Evolutionary conservation across 2,113 vertebrate genomes (phyloP).

Genomic region (Microcebus ravelobensis): DNA sequence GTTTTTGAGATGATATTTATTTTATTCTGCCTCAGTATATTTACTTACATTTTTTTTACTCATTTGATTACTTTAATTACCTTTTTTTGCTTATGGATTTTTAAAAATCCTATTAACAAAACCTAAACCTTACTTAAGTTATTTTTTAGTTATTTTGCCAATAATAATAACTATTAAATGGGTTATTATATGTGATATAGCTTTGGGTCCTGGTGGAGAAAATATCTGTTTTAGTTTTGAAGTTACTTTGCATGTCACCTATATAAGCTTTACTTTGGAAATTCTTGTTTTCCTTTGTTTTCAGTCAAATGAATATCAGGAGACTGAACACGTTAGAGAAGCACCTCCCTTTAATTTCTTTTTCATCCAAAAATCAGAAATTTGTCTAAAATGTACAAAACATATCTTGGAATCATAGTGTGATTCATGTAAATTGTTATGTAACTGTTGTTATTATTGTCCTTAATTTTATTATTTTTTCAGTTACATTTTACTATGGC

Average conservation of each 20-base stretch:
- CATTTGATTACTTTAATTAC: slow-evolving; percentile 30
- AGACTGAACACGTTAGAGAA: neutral
- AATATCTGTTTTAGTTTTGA: neutral
- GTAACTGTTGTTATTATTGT: neutral
- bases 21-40: neutral
- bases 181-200: neutral
- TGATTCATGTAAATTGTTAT: neutral
- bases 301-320: neutral
- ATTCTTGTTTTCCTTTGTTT: neutral
- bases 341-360: neutral
- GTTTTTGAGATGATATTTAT: neutral
- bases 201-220: neutral
- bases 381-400: slow-evolving; percentile 41
- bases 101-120: slow-evolving; percentile 29
- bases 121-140: neutral
- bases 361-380: slow-evolving; percentile 5
- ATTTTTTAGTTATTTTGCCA: slow-evolving; percentile 39
- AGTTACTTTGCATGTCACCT: neutral
- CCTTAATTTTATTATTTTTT: neutral
- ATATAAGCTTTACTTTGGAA: neutral
- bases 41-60: slow-evolving; percentile 59
- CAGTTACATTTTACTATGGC: neutral
- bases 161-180: neutral
- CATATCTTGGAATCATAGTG: neutral
- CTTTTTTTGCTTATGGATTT: neutral